Evolutionary conservation across 2,113 vertebrate species (phyloP).

Genomic region (Periophthalmus modestus): DNA sequence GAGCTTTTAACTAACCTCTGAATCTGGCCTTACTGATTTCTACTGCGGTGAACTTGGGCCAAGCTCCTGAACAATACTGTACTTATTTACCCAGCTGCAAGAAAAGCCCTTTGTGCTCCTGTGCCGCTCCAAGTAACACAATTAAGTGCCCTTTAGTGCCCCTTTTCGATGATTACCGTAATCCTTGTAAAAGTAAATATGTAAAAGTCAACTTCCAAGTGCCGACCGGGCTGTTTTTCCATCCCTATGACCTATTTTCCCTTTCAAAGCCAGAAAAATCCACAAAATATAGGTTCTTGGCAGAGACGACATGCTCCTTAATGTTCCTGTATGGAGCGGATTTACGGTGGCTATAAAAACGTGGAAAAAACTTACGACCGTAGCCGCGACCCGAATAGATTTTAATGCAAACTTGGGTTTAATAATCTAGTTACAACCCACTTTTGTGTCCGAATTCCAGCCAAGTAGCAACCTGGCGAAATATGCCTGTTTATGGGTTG

Average conservation of each 20-base stretch:
- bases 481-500: conserved; percentile 18
- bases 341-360: conserved; percentile 34
- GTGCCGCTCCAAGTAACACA: not conserved
- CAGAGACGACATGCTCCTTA: not conserved
- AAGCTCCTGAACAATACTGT: conserved; percentile 25
- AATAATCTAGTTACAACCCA: conserved; percentile 40
- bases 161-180: conserved; percentile 17
- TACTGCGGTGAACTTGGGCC: conserved; percentile 27
- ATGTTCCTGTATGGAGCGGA: conserved; percentile 12
- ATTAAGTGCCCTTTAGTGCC: not conserved
- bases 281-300: conserved; percentile 28
- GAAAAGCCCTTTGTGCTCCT: conserved; percentile 41
- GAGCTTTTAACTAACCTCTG: conserved; percentile 25
- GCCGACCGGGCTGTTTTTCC: conserved; percentile 3
- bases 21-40: conserved; percentile 33
- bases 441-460: conserved; percentile 31
- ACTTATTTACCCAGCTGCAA: conserved; percentile 25
- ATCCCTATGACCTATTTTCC: conserved; percentile 13
- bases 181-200: conserved; percentile 12
- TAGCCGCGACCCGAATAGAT: conserved; percentile 21
- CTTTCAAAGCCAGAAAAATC: conserved; percentile 20
- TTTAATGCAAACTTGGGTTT: conserved; percentile 57
- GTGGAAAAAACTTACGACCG: conserved; percentile 39
- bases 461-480: conserved; percentile 25
- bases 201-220: not conserved